Base-by-base conservation (phyloP, 92 coral and sea anemone species). In the Epizoanthus stellaris region DNA sequence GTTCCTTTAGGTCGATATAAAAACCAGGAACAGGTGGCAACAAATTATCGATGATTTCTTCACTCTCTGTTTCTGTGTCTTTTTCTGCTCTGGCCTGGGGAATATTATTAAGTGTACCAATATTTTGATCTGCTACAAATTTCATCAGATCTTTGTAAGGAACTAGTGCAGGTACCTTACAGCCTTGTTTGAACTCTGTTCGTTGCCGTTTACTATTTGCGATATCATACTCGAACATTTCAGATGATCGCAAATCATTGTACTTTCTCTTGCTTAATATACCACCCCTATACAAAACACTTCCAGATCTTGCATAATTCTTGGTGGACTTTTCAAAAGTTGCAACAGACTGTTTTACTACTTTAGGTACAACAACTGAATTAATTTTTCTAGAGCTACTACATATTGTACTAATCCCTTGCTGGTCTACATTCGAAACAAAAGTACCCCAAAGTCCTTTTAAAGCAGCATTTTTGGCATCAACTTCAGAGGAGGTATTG, bases 101-200 rank as follows among this genome's bases (percentile, higher is more conserved):
- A 64, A 92, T 81, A 56, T 84, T 81, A 64, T 87, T 59, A 79
- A 85, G 89, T 73, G 80, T 69, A 15, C 91, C 94, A 85, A 88
- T 88, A 23, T 91, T 79, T 80, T 88, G 89, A 19, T 59, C 82
- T 60, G 75, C 85, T 54, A 85, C 80, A 82, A 91, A 91, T 81
- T 88, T 86, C 89, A 89, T 89, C 68, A 91, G 53, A 68, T 85
- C 89, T 88, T 88, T 88, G 87, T 91, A 85, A 34, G 90, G 80
- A 74, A 85, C 82, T 62, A 85, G 74, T 72, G 87, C 81, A 19
- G 92, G 92, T 64, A 90, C 66, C 67, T 69, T 80, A 77, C 93
- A 86, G 57, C 88, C 76, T 64, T 67, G 75, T 74, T 60, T 68
- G 76, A 89, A 89, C 77, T 79, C 88, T 75, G 88, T 85, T 79